Percentiles rank a stretch among this genome's conserved stretches.
Evolutionary conservation across 2,113 vertebrate species (phyloP).

Genomic region (Otolemur garnettii): DNA sequence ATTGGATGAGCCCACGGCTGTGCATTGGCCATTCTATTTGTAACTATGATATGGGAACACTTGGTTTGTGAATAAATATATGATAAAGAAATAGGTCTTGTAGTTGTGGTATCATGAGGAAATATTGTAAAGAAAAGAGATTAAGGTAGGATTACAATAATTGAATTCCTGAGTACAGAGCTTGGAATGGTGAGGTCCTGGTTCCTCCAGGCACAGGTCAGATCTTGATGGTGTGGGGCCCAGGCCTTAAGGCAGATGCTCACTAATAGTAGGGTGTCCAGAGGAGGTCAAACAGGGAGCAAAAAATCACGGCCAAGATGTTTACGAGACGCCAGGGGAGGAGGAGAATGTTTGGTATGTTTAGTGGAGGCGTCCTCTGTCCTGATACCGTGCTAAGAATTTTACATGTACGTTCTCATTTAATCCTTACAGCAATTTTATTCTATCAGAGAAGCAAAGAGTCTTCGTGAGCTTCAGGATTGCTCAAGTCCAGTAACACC

Average conservation of each 20-base stretch:
- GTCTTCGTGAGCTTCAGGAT: neutral
- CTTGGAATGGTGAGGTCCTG: neutral
- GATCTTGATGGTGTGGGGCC: neutral
- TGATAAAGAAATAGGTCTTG: neutral
- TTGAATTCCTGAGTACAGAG: neutral
- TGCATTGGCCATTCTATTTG: neutral
- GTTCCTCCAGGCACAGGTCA: neutral
- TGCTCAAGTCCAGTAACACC: neutral
- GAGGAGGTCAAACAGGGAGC: neutral
- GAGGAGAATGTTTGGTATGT: neutral
- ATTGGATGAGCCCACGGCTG: neutral
- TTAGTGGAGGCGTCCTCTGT: neutral
- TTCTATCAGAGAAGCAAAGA: neutral
- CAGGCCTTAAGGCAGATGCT: neutral
- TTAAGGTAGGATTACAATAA: neutral
- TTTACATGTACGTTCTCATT: neutral
- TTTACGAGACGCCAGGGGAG: neutral
- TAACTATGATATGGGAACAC: neutral
- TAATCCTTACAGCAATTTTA: neutral
- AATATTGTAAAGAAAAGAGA: slow-evolving; percentile 31
- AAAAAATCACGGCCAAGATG: neutral
- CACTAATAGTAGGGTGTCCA: neutral
- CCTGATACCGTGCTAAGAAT: neutral
- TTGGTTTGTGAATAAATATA: neutral
- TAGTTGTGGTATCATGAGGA: neutral